A percentile compares a stretch with the other conserved stretches of the same genome.
Evolutionary conservation across 2,113 vertebrate genomes (phyloP).

Genomic region (Halcyon malimbica): DNA sequence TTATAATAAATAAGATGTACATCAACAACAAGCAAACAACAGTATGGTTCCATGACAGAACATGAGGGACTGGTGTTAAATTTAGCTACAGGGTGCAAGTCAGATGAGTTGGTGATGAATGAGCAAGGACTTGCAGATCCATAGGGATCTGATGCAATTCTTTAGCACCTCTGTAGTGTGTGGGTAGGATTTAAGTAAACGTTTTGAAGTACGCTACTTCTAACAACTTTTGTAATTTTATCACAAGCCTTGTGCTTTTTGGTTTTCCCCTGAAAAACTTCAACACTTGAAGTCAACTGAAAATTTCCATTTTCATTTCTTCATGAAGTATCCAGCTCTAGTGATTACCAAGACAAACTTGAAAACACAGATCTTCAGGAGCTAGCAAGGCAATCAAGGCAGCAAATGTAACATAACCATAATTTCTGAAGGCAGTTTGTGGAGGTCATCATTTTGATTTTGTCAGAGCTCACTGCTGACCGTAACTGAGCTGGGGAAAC

Average conservation of each 20-base stretch:
- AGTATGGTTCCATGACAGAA: not conserved
- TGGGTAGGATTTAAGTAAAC: slow-evolving; percentile 22
- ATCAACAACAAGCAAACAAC: not conserved
- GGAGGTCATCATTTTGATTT: not conserved
- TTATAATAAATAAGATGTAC: not conserved
- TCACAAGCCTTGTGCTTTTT: not conserved
- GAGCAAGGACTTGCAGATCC: slow-evolving; percentile 29
- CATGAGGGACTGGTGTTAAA: not conserved
- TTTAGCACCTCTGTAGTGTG: not conserved
- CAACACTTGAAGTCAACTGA: not conserved
- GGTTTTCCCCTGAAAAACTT: not conserved
- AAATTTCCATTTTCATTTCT: not conserved
- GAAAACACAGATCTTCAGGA: not conserved
- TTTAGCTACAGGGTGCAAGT: slow-evolving; percentile 26
- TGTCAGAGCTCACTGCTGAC: not conserved
- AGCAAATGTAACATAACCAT: not conserved
- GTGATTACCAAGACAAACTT: not conserved
- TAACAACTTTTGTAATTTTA: not conserved
- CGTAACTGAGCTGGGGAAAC: not conserved
- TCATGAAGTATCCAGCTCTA: not conserved
- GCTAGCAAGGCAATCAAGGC: not conserved
- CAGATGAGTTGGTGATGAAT: slow-evolving; percentile 49
- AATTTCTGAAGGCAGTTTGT: not conserved
- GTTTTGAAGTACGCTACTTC: not conserved
- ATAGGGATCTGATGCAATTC: not conserved